These are phyloP conservation scores for Poliocrania exsul DNA, from an alignment of 2,797 vertebrate species.

Conservation along the genomic window DNA sequence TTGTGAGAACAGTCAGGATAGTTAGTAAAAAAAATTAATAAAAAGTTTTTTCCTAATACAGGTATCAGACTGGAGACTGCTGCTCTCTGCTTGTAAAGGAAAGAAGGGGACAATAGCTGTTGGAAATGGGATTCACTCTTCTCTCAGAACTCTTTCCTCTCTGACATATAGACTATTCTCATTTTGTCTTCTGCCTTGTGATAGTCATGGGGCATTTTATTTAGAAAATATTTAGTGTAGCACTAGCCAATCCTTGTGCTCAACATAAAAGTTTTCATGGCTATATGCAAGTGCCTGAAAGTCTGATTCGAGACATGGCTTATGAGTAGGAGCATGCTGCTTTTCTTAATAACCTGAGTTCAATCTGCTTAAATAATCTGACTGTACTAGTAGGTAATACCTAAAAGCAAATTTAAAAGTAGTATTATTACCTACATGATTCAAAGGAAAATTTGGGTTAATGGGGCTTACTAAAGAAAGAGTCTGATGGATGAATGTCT, in stretches of 20 bases:
- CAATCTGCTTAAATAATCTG: neutral
- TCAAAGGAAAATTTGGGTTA: neutral
- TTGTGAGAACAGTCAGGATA: neutral
- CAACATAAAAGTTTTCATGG: neutral
- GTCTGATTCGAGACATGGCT: neutral
- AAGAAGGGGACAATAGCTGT: neutral
- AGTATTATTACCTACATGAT: rapidly evolving
- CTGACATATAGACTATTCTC: neutral
- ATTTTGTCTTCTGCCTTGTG: neutral
- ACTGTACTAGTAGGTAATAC: neutral
- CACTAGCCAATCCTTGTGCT: neutral
- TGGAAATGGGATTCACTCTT: neutral
- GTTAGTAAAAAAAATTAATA: neutral
- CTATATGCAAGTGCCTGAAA: neutral
- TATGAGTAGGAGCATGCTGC: neutral
- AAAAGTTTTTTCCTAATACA: neutral
- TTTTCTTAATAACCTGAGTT: neutral
- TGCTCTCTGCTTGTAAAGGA: neutral
- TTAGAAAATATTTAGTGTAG: neutral
- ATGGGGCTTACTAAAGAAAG: neutral
- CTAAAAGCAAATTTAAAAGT: neutral
- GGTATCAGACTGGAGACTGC: neutral
- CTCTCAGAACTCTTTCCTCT: neutral
- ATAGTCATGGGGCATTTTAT: neutral
- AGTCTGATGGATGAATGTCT: neutral